Percentiles rank a stretch among this genome's conserved stretches.
Evolutionary conservation across 2,113 vertebrate genomes (phyloP).

Genomic region (Hepsetus odoe): DNA sequence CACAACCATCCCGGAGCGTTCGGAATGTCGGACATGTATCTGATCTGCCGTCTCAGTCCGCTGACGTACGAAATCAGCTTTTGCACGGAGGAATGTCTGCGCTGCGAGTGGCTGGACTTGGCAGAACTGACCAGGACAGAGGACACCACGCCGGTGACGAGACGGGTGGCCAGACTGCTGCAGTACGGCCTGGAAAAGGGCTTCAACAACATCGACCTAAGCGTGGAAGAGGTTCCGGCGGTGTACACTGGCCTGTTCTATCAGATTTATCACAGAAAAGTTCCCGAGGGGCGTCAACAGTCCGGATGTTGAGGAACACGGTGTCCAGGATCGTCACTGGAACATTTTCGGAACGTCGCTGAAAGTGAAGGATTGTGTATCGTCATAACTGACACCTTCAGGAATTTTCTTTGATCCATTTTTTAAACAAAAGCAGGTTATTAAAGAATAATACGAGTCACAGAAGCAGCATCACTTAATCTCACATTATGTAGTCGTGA

Average conservation of each 20-base stretch:
- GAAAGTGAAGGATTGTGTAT: too few relatives aligned
- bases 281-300: constrained; percentile 66
- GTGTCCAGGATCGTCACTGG: too few relatives aligned
- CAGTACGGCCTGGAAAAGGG: constrained; percentile 82
- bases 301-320: too few relatives aligned
- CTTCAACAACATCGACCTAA: constrained; percentile 84
- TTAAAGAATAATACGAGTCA: background rate
- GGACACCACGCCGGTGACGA: constrained; percentile 83
- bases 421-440: background rate
- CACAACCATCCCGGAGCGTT: constrained; percentile 88
- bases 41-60: constrained; percentile 88
- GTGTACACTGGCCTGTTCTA: constrained; percentile 84
- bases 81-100: constrained; percentile 88
- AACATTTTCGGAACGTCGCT: too few relatives aligned
- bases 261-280: constrained; percentile 86
- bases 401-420: too few relatives aligned
- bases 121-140: constrained; percentile 69
- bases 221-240: constrained; percentile 82
- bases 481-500: constrained; percentile 57
- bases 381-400: too few relatives aligned
- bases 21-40: constrained; percentile 90
- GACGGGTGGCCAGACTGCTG: constrained; percentile 81
- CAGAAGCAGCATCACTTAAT: constrained; percentile 50
- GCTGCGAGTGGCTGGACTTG: constrained; percentile 89
- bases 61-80: constrained; percentile 82